Evolutionary conservation across 1,140 invertebrate species (phyloP).

Genomic region (Dryas iulia): DNA sequence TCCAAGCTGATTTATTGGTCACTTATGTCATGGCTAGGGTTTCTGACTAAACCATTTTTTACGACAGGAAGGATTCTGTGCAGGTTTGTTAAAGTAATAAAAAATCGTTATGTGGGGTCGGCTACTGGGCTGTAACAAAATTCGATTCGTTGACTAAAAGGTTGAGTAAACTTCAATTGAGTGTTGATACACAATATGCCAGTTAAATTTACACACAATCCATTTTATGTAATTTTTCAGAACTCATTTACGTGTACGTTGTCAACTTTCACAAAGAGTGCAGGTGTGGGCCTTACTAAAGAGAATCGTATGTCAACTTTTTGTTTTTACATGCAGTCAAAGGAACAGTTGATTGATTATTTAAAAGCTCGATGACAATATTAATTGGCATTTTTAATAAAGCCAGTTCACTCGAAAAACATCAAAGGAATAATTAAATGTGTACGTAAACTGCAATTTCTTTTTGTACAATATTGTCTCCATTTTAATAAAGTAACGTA

Average conservation of each 20-base stretch:
- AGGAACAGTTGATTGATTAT: background rate
- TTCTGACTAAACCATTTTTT: slow-evolving; percentile 30
- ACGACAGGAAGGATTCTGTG: slow-evolving; percentile 25
- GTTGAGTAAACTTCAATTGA: no score
- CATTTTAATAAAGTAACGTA: no score
- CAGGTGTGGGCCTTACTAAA: background rate
- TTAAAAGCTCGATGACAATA: background rate
- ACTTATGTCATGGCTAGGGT: slow-evolving; percentile 33
- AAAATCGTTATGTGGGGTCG: slow-evolving; percentile 32
- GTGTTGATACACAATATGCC: background rate
- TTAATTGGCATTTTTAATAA: background rate
- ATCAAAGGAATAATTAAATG: background rate
- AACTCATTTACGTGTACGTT: no score
- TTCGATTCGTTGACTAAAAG: no score
- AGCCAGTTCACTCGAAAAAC: background rate
- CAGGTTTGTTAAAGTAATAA: slow-evolving; percentile 17
- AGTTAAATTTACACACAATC: background rate
- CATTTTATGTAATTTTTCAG: no score
- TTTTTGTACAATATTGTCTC: background rate
- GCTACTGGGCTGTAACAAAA: background rate
- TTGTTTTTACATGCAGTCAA: background rate
- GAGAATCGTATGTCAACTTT: background rate
- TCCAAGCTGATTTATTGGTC: slow-evolving; percentile 43
- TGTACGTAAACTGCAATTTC: background rate
- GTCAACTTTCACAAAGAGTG: background rate